Conservation (phyloP, 2,888 invertebrate species). For the Corythucha ciliata region DNA sequence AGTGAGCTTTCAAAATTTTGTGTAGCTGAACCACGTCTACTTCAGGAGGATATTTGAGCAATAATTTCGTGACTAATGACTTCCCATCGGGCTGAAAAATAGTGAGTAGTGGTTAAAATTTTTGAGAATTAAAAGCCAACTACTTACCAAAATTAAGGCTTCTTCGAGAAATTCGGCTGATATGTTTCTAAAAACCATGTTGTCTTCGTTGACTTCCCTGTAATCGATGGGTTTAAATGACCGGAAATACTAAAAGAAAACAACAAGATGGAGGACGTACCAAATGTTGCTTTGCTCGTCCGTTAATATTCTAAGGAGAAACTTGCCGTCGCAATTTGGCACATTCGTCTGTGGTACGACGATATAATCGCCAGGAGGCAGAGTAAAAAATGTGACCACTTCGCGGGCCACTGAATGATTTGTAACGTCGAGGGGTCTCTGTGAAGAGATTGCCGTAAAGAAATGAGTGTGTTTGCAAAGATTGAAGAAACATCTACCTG, state of each 20-base stretch:
- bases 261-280: slow-evolving; percentile 41
- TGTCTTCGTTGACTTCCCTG: slow-evolving; percentile 69
- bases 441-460: slow-evolving; percentile 15
- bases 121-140: neutral
- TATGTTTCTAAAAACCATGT: slow-evolving; percentile 57
- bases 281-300: slow-evolving; percentile 65
- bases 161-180: slow-evolving; percentile 53
- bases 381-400: slow-evolving; percentile 63
- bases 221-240: slow-evolving; percentile 31
- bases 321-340: slow-evolving; percentile 59
- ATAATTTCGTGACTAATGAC: slow-evolving; percentile 45
- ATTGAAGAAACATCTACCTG: slow-evolving; percentile 42
- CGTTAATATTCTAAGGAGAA: slow-evolving; percentile 59
- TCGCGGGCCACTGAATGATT: slow-evolving; percentile 56
- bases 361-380: slow-evolving; percentile 64
- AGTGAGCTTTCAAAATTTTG: slow-evolving; percentile 50
- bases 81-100: slow-evolving; percentile 47
- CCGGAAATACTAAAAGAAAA: too few species aligned
- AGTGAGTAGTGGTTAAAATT: too few species aligned
- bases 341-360: slow-evolving; percentile 62
- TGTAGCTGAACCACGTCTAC: slow-evolving; percentile 53
- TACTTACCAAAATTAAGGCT: slow-evolving; percentile 47
- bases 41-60: slow-evolving; percentile 51
- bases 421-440: slow-evolving; percentile 58
- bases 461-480: slow-evolving; percentile 4